Evolutionary conservation across 2,888 invertebrate species (phyloP).

Genomic region (Oligia latruncula): DNA sequence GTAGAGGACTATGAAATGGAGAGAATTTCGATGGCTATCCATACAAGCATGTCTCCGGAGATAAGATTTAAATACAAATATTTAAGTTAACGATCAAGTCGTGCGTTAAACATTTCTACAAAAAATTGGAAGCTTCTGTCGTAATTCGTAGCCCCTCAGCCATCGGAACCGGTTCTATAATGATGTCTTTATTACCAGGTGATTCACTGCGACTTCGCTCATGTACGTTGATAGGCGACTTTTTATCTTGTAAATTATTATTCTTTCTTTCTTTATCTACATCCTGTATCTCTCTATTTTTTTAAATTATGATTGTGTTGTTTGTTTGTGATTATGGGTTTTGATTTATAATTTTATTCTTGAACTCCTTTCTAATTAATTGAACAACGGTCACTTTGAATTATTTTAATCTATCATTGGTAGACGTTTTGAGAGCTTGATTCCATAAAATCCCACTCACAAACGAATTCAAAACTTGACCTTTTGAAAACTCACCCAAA

Average conservation of each 20-base stretch:
- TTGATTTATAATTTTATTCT: conserved; percentile 15
- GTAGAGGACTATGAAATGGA: conserved; percentile 9
- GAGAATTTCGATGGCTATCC: conserved; percentile 28
- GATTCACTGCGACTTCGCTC: conserved; percentile 80
- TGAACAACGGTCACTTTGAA: neutral
- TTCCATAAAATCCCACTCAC: conserved; percentile 30
- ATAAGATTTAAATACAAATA: conserved; percentile 58
- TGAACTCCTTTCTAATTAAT: neutral
- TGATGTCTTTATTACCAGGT: conserved; percentile 87
- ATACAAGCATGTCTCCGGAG: conserved; percentile 41
- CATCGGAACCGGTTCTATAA: conserved; percentile 84
- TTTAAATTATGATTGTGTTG: conserved; percentile 36
- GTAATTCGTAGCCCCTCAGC: conserved; percentile 59
- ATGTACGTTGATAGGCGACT: conserved; percentile 68
- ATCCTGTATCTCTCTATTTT: conserved; percentile 58
- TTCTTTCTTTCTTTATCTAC: conserved; percentile 55
- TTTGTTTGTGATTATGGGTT: conserved; percentile 26
- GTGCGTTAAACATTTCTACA: conserved; percentile 52
- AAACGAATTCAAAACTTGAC: conserved; percentile 38
- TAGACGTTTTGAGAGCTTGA: conserved; percentile 1
- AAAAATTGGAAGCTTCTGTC: conserved; percentile 56
- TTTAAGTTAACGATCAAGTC: conserved; percentile 49
- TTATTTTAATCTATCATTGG: neutral
- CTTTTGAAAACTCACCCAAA: conserved; percentile 46
- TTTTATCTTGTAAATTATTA: conserved; percentile 69